These are phyloP conservation scores for Latrodectus geometricus DNA, from an alignment of 1,140 invertebrate genomes.

Conservation along the genomic window DNA sequence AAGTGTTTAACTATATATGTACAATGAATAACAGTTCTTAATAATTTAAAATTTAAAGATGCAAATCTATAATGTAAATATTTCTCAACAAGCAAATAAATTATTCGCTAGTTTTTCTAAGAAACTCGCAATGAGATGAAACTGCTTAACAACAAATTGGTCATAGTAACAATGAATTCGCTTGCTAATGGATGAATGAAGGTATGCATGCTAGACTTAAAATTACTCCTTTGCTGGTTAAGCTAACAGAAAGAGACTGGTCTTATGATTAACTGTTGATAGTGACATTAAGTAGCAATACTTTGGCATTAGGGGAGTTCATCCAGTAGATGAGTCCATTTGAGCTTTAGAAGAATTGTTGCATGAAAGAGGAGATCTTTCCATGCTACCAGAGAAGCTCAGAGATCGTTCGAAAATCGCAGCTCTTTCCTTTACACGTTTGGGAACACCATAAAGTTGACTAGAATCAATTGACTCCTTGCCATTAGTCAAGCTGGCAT, in stretches of 20 bases:
- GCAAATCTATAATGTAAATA: background rate
- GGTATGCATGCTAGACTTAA: background rate
- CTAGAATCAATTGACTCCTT: conserved; percentile 38
- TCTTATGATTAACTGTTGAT: background rate
- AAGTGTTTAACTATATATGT: background rate
- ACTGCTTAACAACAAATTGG: background rate
- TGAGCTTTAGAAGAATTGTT: conserved; percentile 43
- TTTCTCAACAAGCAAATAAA: background rate
- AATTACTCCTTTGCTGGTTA: background rate
- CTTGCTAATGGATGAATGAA: background rate
- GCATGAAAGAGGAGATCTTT: conserved; percentile 5
- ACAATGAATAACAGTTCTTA: background rate
- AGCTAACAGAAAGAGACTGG: background rate
- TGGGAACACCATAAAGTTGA: conserved; percentile 32
- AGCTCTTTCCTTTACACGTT: conserved; percentile 34
- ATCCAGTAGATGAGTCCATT: conserved; percentile 23
- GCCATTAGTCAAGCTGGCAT: conserved; percentile 18
- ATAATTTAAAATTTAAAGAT: background rate
- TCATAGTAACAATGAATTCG: background rate
- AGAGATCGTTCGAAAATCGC: conserved; percentile 56
- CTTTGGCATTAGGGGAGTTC: conserved; percentile 36
- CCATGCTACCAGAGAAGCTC: conserved; percentile 27
- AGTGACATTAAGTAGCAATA: conserved; percentile 23
- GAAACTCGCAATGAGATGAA: background rate
- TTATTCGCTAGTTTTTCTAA: background rate